Base-by-base conservation (phyloP, 2,113 vertebrate genomes). In the Synchiropus splendidus region DNA sequence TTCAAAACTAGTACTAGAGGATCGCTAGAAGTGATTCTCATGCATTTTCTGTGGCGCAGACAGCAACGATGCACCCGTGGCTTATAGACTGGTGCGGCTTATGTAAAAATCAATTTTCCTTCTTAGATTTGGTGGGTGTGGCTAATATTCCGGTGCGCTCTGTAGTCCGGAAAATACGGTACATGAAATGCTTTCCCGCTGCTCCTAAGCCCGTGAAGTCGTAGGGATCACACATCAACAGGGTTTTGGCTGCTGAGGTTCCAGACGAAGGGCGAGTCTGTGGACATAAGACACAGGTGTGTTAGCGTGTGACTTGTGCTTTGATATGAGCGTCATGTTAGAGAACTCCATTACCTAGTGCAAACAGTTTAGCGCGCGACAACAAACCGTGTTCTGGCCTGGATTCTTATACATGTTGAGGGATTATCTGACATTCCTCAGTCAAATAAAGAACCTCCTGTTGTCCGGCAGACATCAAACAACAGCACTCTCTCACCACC, bases 241-340 rank as follows among this genome's bases (percentile, higher is more conserved):
- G 21, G 21, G 34, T 53, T 58, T 54, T 27, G n/a, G 35, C 30
- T 59, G 2, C 31, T 31, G 4, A 48, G 37, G 58, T 44, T 61
- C 34, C 36, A 51, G 18, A 31, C 15, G 45, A 63, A 34, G 11
- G 45, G 41, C 17, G 44, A 6, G 43, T 14, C 42, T 27, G 21
- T 27, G 21, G 21, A 27, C 4, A 27, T 59, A 63, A 65, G 56
- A 31, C 33, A 10, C 12, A 14, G 44, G 38, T 59, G 33, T 37
- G 2, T 41, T 13, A 18, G 16, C 44, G 27, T 31, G 21, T 9
- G 32, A 65, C 47, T 60, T 70, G 56, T 48, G 59, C 57, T 74
- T 64, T 70, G 65, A 64, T 66, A 68, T 48, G 49, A 39, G 42
- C 67, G 66, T 59, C 46, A 59, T 43, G 16, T 68, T 76, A 70